Evolutionary conservation across 2,113 vertebrate species (phyloP), one percentile per base, ranked within the genome.

Genomic region (Beaufortia kweichowensis): DNA sequence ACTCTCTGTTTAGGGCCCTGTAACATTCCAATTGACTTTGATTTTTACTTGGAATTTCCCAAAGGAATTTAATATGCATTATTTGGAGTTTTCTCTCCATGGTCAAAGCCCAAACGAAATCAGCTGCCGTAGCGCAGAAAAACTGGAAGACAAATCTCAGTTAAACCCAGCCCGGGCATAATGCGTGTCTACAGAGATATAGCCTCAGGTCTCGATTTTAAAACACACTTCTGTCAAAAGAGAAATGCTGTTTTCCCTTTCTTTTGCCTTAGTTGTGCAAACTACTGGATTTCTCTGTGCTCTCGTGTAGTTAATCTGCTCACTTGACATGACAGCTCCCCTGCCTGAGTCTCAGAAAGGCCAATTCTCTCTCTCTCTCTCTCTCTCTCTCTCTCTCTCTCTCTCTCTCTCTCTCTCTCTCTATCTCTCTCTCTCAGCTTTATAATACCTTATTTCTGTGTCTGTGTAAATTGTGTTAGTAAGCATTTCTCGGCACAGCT

Each of bases 131-230:
- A 12, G 61, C 43, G 24, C 50, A 57, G 26, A 73, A 19, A 14
- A 29, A n/a, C 31, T 35, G 48, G 11, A 14, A 46, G 31, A 71
- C 53, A 59, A 71, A 71, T 63, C 60, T 69, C 46, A 15, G 46
- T 26, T 72, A 70, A 79, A 63, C 31, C 59, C 61, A 21, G 31
- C 39, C 21, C 53, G 48, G 60, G 55, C 35, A 33, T 69, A 70
- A 64, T 63, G 19, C 62, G 57, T 55, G 56, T 4, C 43, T 69
- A 63, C 67, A 70, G 57, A 78, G 66, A 72, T 67, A 71, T 71
- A 53, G 76, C 66, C 67, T 41, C 67, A 21, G 67, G 57, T 31
- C n/a, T 53, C 64, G 29, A 39, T 68, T 26, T 78, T 53, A 71
- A 78, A 50, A 28, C 46, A 29, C 53, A 46, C 26, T 56, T 29